A percentile compares a stretch with the other conserved stretches of the same genome.
phyloP scores from a whole-genome alignment of 2,797 vertebrate species.

The Fistularia tabacaria region DNA sequence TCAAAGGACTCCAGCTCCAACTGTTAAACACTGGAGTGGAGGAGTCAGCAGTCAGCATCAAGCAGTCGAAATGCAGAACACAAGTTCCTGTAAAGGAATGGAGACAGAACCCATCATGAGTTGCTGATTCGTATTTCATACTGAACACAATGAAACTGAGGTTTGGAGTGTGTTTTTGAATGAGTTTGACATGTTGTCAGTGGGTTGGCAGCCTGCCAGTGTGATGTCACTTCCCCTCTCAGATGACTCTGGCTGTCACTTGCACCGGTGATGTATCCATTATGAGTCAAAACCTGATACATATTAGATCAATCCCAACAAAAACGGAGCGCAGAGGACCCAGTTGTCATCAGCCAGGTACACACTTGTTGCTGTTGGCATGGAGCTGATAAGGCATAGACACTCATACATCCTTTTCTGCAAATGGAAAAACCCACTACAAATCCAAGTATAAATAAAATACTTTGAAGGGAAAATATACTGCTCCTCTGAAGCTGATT shows the following conservation, averaged over 20 bases:
- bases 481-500: too few relatives aligned
- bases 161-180: conserved; percentile 6
- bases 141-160: conserved; percentile 3
- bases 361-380: conserved; percentile 10
- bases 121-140: conserved; percentile 1
- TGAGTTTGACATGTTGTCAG: conserved; percentile 30
- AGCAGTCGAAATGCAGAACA: neutral
- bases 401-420: conserved; percentile 3
- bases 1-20: too few relatives aligned
- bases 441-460: too few relatives aligned
- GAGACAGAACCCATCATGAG: conserved; percentile 2
- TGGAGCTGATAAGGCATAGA: conserved; percentile 12
- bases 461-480: too few relatives aligned
- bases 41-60: neutral
- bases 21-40: neutral
- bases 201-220: conserved; percentile 41
- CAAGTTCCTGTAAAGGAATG: neutral
- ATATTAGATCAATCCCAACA: conserved; percentile 23
- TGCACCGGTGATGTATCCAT: conserved; percentile 23
- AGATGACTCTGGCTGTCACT: conserved; percentile 23
- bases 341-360: conserved; percentile 24
- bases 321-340: conserved; percentile 20
- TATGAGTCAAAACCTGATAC: conserved; percentile 29
- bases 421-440: conserved; percentile 4
- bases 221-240: conserved; percentile 47